Percentiles rank a stretch among this genome's conserved stretches.
These are phyloP conservation scores for Icerya purchasi DNA, from an alignment of 2,888 invertebrate species.

Conservation along the genomic window DNA sequence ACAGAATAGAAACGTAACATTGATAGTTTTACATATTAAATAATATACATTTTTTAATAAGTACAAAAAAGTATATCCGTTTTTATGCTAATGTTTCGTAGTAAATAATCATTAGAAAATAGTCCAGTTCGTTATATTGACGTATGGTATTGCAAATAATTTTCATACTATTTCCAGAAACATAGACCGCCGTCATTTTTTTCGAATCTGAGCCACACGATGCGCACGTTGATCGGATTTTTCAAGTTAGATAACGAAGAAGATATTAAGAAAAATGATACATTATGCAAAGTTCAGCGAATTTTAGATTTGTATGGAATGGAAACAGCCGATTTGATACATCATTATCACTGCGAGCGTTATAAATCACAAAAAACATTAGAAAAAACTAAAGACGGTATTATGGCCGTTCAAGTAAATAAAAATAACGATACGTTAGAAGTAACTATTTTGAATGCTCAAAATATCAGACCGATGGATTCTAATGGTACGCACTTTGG, in stretches of 20 bases:
- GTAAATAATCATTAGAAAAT: no score
- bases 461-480: constrained; percentile 68
- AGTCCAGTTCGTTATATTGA: no score
- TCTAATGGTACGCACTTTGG: constrained; percentile 50
- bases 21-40: no score
- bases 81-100: no score
- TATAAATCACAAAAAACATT: constrained; percentile 43
- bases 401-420: constrained; percentile 54
- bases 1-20: no score
- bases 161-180: constrained; percentile 56
- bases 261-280: constrained; percentile 16
- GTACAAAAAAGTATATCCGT: no score
- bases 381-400: constrained; percentile 42
- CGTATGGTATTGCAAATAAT: no score
- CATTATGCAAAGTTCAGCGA: constrained; percentile 33
- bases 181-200: constrained; percentile 79
- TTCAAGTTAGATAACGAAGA: constrained; percentile 47
- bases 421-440: constrained; percentile 46
- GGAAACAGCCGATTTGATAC: constrained; percentile 72
- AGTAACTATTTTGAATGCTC: constrained; percentile 72
- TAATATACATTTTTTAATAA: no score
- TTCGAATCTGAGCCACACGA: constrained; percentile 65
- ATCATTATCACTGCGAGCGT: constrained; percentile 43
- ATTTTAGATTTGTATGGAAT: constrained; percentile 62
- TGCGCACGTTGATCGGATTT: constrained; percentile 65